These are phyloP conservation scores for Temnothorax rugatulus DNA, from an alignment of 2,888 invertebrate species.

Conservation along the genomic window DNA sequence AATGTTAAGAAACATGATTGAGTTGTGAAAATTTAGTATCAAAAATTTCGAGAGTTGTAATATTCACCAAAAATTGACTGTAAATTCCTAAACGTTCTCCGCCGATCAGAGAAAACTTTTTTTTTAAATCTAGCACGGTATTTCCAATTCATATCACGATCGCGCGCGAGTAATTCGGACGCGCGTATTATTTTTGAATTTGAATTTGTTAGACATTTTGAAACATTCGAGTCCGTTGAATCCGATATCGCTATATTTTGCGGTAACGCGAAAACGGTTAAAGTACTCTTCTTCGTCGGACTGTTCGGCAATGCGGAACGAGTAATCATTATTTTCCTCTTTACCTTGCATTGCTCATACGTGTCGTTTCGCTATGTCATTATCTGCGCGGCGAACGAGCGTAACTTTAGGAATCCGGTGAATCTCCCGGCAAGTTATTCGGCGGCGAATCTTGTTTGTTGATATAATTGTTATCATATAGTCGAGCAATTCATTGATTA, in stretches of 20 bases:
- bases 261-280: constrained; percentile 27
- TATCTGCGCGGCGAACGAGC: neutral
- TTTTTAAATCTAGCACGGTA: neutral
- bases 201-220: constrained; percentile 6
- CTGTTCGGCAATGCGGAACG: constrained; percentile 16
- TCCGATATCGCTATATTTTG: neutral
- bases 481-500: neutral
- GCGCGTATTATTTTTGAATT: neutral
- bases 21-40: neutral
- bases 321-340: constrained; percentile 26
- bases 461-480: neutral
- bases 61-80: neutral
- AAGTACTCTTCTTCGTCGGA: neutral
- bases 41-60: neutral
- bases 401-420: neutral
- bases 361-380: constrained; percentile 21
- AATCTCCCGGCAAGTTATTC: neutral
- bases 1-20: neutral
- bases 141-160: neutral
- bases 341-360: constrained; percentile 11
- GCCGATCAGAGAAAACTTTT: neutral
- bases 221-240: neutral
- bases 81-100: neutral
- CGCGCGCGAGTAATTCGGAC: neutral
- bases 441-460: neutral